These are phyloP conservation scores for Panopea generosa DNA, from an alignment of 2,888 invertebrate species.

Conservation along the genomic window DNA sequence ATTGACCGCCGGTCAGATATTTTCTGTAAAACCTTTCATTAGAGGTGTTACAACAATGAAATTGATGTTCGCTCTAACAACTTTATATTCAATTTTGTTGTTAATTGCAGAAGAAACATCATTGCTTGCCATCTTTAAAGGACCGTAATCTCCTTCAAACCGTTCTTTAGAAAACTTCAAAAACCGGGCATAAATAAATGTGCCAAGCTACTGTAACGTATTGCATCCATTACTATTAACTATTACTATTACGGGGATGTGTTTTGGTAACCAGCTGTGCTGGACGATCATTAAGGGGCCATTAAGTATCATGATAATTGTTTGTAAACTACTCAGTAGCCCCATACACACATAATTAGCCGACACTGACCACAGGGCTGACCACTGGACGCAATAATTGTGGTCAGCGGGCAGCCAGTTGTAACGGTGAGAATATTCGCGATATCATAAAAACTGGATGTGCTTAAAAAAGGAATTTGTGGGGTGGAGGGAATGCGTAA, in stretches of 20 bases:
- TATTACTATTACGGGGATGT: conserved; percentile 45
- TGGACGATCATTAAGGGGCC: conserved; percentile 53
- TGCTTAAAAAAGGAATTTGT: no score
- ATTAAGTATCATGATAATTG: conserved; percentile 60
- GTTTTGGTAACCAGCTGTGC: conserved; percentile 47
- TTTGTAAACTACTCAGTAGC: conserved; percentile 56
- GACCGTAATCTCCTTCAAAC: conserved; percentile 26
- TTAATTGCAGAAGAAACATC: conserved; percentile 52
- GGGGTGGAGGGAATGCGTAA: no score
- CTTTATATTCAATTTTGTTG: conserved; percentile 63
- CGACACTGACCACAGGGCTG: no score
- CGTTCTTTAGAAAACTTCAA: conserved; percentile 43
- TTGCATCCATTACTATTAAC: conserved; percentile 42
- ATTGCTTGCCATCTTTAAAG: conserved; percentile 27
- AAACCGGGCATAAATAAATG: conserved; percentile 32
- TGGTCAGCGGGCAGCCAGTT: conserved; percentile 50
- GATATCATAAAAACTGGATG: no score
- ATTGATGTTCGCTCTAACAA: conserved; percentile 60
- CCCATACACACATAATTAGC: conserved; percentile 47
- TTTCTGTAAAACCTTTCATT: conserved; percentile 50
- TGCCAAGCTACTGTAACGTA: conserved; percentile 55
- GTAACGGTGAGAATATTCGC: conserved; percentile 51
- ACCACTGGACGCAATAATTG: conserved; percentile 40
- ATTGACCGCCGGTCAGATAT: conserved; percentile 53
- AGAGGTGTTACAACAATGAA: conserved; percentile 35